A percentile compares a stretch with the other conserved stretches of the same genome.
Conservation (phyloP, 2,113 vertebrate species). For the Chiloscyllium plagiosum region DNA sequence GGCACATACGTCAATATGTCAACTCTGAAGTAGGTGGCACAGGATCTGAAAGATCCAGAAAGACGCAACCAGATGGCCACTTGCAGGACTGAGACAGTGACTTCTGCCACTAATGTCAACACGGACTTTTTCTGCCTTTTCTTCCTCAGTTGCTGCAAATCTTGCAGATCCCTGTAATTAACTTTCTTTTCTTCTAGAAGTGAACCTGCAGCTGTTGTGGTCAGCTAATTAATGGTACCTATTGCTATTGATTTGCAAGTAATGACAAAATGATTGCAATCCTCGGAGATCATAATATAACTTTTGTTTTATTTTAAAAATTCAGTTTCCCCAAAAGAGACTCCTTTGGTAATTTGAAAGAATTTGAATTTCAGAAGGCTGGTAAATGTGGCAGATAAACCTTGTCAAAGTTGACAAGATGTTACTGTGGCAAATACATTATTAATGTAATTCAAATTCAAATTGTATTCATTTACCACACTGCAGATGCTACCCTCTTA, state of each 20-base stretch:
- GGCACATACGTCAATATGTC: not conserved
- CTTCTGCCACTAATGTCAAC: constrained; percentile 7
- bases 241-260: constrained; percentile 11
- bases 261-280: not conserved
- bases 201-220: constrained; percentile 28
- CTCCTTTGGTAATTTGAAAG: not conserved
- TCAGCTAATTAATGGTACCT: not conserved
- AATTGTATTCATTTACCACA: not conserved
- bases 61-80: not conserved
- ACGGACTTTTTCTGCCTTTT: not conserved
- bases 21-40: not conserved
- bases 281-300: not conserved
- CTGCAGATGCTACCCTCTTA: not conserved
- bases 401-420: not conserved
- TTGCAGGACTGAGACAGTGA: too few species aligned
- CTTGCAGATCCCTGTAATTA: constrained; percentile 22
- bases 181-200: not conserved
- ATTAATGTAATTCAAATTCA: constrained; percentile 24
- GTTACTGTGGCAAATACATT: constrained; percentile 4
- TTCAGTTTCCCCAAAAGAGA: not conserved
- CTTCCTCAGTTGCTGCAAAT: not conserved
- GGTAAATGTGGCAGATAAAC: not conserved
- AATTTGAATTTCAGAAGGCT: not conserved
- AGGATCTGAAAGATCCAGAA: not conserved
- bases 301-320: not conserved